phyloP scores from a whole-genome alignment of 2,113 vertebrate genomes.

The Neotragus moschatus region DNA sequence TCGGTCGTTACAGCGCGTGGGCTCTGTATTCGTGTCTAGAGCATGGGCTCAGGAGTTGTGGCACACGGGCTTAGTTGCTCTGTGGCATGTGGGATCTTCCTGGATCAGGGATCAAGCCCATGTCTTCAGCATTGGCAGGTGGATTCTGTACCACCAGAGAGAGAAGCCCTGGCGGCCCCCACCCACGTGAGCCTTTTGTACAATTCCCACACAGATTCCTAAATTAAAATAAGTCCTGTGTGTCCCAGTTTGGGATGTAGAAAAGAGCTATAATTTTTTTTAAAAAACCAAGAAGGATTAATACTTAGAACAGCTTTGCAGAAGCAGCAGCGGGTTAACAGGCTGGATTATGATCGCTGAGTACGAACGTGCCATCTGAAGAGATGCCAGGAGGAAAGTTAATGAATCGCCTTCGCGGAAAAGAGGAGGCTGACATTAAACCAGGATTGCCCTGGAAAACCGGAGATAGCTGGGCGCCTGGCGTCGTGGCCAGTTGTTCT shows the following conservation, averaged over 20 bases:
- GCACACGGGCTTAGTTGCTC: neutral
- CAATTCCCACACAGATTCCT: neutral
- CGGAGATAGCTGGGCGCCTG: neutral
- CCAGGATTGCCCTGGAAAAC: neutral
- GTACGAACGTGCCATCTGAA: neutral
- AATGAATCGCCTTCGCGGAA: fast-evolving
- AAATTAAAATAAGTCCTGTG: neutral
- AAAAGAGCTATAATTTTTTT: neutral
- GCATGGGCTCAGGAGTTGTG: neutral
- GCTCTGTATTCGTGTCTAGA: neutral
- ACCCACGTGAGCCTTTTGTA: neutral
- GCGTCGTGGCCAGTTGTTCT: neutral
- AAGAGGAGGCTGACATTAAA: neutral
- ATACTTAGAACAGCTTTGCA: neutral
- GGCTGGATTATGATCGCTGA: neutral
- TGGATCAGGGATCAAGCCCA: neutral
- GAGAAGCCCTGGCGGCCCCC: fast-evolving
- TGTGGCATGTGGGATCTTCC: neutral
- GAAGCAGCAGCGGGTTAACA: neutral
- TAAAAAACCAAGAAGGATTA: neutral
- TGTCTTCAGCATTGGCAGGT: neutral
- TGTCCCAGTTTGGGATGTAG: neutral
- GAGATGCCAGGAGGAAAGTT: neutral
- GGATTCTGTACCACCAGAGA: neutral
- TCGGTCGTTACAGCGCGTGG: fast-evolving